Evolutionary conservation across 1,140 invertebrate genomes (phyloP).

Genomic region (Holcopasites calliopsidis): DNA sequence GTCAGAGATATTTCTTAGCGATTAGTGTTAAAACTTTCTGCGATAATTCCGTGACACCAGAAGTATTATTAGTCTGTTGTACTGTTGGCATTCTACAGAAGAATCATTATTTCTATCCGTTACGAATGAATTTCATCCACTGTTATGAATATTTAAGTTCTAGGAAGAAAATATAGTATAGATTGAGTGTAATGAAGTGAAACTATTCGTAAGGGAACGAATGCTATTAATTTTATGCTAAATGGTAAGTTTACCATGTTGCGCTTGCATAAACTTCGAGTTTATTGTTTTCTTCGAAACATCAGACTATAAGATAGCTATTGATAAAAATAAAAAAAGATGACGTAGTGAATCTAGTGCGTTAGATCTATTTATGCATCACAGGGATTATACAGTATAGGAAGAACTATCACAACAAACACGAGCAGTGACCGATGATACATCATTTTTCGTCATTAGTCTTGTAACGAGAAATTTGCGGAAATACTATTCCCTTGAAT

Average conservation of each 20-base stretch:
- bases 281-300: neutral
- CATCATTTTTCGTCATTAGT: neutral
- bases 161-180: constrained; percentile 43
- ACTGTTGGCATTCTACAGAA: constrained; percentile 28
- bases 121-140: too few relatives aligned
- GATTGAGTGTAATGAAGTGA: constrained; percentile 34
- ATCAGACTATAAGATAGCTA: constrained; percentile 11
- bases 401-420: constrained; percentile 54
- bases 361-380: too few relatives aligned
- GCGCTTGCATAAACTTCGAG: neutral
- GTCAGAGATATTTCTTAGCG: constrained; percentile 25
- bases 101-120: constrained; percentile 38
- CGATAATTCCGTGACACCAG: constrained; percentile 28
- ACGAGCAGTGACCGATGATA: constrained; percentile 41
- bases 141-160: constrained; percentile 30
- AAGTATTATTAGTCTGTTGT: constrained; percentile 29
- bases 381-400: constrained; percentile 28
- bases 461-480: neutral
- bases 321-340: constrained; percentile 13
- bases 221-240: neutral
- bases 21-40: constrained; percentile 9
- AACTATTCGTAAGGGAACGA: constrained; percentile 33
- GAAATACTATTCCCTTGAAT: neutral
- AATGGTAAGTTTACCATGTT: constrained; percentile 12
- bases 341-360: too few relatives aligned